Evolutionary conservation across 1,140 invertebrate species (phyloP), one percentile per base, ranked within the genome.

Genomic region (Cherax destructor): DNA sequence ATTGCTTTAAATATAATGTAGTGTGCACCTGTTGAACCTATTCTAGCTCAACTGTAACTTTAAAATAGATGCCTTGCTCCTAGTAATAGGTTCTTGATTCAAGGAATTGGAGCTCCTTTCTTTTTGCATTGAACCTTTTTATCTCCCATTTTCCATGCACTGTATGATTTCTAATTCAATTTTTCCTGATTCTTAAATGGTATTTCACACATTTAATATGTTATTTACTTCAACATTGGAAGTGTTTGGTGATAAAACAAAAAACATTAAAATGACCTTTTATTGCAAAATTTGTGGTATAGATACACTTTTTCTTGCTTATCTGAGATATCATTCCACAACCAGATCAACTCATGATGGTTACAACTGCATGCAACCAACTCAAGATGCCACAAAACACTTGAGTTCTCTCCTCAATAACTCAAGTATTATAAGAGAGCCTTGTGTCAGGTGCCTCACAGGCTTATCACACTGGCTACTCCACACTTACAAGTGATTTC

Each of bases 201-300:
- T 41, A 41, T 13, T 56, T 9, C 52, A 56, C 52, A 56, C 52
- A 56, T 13, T 56, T 56, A 56, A 56, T 56, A 56, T 3, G 52
- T 56, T 56, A 9, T 10, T 56, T 56, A 13, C 13, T 56, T 56
- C 52, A 56, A 13, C 13, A 5, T 56, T 13, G 9, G 13, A 13
- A 7, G 52, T 13, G 13, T 56, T 56, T 56, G 9, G 9, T 56
- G 61, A 65, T 65, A 65, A 65, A 18, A 18, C 13, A 65, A 65
- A 65, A 13, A 16, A 65, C 41, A 47, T 79, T 11, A 81, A 56
- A 81, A n/a, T 81, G 79, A 81, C 79, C 79, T 56, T 81, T 56
- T 56, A 81, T 81, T 81, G 50, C 50, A 81, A 81, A 56, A 81
- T 56, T 47, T 59, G 50, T 52, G 79, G 79, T 81, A 52, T 81